Base-by-base conservation (phyloP, 2,113 vertebrate genomes). In the Tor tambroides region DNA sequence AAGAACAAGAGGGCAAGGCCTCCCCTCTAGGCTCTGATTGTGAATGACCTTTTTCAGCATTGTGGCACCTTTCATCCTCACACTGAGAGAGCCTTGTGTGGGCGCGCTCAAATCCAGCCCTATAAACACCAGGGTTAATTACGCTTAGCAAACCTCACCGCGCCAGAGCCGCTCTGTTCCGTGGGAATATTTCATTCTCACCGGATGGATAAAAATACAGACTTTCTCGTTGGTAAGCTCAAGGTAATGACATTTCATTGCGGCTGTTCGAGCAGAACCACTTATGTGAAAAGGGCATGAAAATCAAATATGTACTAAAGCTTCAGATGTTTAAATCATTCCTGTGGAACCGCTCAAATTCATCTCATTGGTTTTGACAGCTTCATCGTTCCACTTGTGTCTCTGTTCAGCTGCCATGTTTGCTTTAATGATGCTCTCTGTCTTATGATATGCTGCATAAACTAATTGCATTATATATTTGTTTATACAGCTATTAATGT, bases 81-180 rank as follows among this genome's bases (percentile, higher is more conserved):
- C 90, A 94, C 93, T 94, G 93, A 94, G 93, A 91, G 90, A 75
- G 90, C 92, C 92, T 93, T 94, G 93, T 94, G 88, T 92, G 88
- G 81, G 83, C 91, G 91, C 87, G 87, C 89, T 93, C 91, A 90
- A 90, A 92, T 88, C 91, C 85, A 92, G 80, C 91, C 91, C 91
- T 89, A 89, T 90, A 94, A 92, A 92, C 91, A 91, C 90, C 91
- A 92, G 89, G 93, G 91, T 93, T 94, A 91, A 93, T 93, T 91
- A 91, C 91, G 90, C 90, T 89, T 56, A 90, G 82, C 91, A 63
- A 91, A 91, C 88, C 87, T 89, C 89, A 89, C 85, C 76, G 87
- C 89, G 90, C 92, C 88, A 91, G 90, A 91, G 90, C 91, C 92
- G 75, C 30, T 71, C 67, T 32, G 28, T 21, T 87, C 67, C 75